Base-by-base conservation (phyloP, 2,888 invertebrate genomes). In the Homarus gammarus region DNA sequence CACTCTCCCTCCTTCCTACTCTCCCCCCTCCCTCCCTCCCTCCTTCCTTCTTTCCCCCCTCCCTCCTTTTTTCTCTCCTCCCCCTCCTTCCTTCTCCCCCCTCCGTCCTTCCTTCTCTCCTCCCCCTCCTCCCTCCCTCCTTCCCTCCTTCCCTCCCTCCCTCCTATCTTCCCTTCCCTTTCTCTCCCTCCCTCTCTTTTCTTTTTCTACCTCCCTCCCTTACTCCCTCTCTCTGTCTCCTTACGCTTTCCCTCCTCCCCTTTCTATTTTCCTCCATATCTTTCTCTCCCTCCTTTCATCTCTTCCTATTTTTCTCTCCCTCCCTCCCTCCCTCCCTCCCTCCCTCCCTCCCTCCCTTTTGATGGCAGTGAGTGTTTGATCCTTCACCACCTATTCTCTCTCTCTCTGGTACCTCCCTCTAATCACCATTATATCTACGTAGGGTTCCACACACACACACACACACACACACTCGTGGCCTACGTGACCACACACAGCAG, bases 191-290 rank as follows among this genome's bases (percentile, higher is more conserved):
- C 49, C 51, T 49, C 78, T 27, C n/a, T 33, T 49, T 31, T 49
- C 49, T 44, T 27, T 22, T 49, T 49, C 51, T 44, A n/a, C 33
- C 51, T 78, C 31, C 31, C 10, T 6, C 22, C 49, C 27, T 38
- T 77, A n/a, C 78, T 44, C 78, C 27, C 31, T 44, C 51, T 44
- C 78, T 78, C 78, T 31, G n/a, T 44, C 77, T 77, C 78, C 27
- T 27, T 33, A 18, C 27, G 27, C 51, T 31, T 33, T 49, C 27
- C 44, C 27, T 49, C n/a, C 31, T 49, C 44, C 33, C 33, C 78
- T 51, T 49, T 31, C 78, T 44, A 27, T 78, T 49, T 49, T 49
- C 33, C 44, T 27, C 51, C 49, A n/a, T n/a, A 10, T 40, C 38
- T 8, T 1, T 73, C 40, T 40, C 44, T n/a, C n/a, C 22, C 40